A percentile compares a stretch with the other conserved stretches of the same genome.
Conservation (phyloP, 2,797 vertebrate genomes). For the Tachyglossus aculeatus region DNA sequence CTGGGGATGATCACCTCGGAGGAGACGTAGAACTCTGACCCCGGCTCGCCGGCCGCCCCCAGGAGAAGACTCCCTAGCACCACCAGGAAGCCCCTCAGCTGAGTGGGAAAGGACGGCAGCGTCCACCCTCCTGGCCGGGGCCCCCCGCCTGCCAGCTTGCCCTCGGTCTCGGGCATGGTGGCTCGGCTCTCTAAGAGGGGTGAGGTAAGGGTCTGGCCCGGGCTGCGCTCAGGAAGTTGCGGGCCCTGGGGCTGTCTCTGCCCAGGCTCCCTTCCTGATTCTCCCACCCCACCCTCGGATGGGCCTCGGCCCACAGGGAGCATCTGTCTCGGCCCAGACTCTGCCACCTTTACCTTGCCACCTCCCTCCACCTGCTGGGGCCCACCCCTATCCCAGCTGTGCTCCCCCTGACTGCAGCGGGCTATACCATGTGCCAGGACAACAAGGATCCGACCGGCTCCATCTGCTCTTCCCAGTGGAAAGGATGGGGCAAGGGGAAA, state of each 20-base stretch:
- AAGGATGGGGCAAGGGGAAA: accelerated
- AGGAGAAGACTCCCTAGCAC: not conserved
- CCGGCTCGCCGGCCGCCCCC: not conserved
- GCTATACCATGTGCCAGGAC: not conserved
- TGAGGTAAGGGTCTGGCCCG: not conserved
- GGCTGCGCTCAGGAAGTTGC: no score
- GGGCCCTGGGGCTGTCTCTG: no score
- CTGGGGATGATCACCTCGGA: conserved; percentile 49
- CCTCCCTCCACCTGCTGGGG: not conserved
- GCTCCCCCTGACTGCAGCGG: not conserved
- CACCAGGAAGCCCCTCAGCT: not conserved
- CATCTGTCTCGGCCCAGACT: no score
- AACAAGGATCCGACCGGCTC: not conserved
- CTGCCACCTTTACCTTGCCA: no score
- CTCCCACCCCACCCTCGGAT: no score
- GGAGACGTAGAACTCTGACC: not conserved
- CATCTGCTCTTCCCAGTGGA: no score
- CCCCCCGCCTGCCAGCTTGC: not conserved
- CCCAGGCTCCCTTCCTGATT: no score
- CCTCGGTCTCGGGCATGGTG: not conserved
- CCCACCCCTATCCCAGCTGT: no score
- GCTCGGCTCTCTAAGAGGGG: not conserved
- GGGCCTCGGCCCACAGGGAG: no score
- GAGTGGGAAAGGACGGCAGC: not conserved
- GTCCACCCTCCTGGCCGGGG: accelerated